phyloP scores from a whole-genome alignment of 1,140 invertebrate genomes.

The Heterodera schachtii region DNA sequence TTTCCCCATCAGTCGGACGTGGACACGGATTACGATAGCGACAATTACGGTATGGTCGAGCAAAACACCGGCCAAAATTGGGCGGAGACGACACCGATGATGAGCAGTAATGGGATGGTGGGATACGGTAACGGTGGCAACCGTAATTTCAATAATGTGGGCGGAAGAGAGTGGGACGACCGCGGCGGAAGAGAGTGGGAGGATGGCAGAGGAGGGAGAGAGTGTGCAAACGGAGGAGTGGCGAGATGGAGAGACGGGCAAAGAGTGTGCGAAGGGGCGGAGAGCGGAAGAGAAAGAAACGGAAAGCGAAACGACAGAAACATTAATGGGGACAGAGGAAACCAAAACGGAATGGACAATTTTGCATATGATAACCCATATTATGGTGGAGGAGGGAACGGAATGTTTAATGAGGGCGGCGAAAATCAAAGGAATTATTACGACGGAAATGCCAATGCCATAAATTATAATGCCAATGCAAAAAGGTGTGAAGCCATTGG shows the following conservation, averaged over 20 bases:
- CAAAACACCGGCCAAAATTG: not conserved
- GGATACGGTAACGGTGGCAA: not conserved
- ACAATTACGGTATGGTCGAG: no score
- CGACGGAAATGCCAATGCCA: not conserved
- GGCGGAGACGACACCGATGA: no score
- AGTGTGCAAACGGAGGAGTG: no score
- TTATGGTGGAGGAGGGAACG: not conserved
- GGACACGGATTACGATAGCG: no score
- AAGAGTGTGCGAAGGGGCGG: not conserved
- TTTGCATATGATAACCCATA: not conserved
- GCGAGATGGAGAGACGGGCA: not conserved
- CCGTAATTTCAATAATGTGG: not conserved
- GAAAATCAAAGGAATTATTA: not conserved
- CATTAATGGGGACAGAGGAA: not conserved
- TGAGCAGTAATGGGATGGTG: not conserved
- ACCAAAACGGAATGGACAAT: not conserved
- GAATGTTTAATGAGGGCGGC: not conserved
- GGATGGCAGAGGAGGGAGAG: not conserved
- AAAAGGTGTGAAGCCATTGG: not conserved
- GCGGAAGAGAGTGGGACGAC: no score
- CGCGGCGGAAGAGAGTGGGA: not conserved
- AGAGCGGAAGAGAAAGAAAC: not conserved
- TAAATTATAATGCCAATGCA: not conserved
- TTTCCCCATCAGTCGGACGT: not conserved
- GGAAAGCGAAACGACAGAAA: not conserved